Percentiles rank a stretch among this genome's conserved stretches.
Evolutionary conservation across 2,113 vertebrate genomes (phyloP).

Genomic region (Gallinago media): DNA sequence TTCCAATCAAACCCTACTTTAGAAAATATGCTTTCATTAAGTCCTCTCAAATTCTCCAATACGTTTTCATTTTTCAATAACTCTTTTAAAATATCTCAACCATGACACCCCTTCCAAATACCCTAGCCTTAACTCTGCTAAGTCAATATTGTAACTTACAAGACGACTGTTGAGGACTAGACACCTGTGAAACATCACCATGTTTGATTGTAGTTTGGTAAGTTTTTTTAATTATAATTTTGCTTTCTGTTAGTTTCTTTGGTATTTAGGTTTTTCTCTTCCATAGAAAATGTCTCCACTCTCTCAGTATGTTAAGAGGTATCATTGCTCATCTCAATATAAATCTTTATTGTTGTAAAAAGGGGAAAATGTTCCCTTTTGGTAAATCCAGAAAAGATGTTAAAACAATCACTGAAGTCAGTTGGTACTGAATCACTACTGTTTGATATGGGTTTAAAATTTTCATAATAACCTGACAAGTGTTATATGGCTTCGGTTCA

Average conservation of each 20-base stretch:
- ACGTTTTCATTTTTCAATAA: not conserved
- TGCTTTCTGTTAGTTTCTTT: not conserved
- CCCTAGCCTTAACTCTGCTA: not conserved
- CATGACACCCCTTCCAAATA: not conserved
- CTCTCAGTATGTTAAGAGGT: not conserved
- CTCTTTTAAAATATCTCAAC: not conserved
- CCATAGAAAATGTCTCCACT: not conserved
- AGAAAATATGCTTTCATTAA: not conserved
- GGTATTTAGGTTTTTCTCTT: not conserved
- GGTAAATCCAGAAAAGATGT: not conserved
- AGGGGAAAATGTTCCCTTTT: not conserved
- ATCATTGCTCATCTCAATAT: not conserved
- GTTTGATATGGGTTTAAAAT: not conserved
- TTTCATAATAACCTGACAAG: not conserved
- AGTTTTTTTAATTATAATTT: not conserved
- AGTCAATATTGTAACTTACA: not conserved
- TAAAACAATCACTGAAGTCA: not conserved
- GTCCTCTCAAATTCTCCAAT: not conserved
- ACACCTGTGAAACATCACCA: not conserved
- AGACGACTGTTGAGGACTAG: not conserved
- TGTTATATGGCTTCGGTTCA: not conserved
- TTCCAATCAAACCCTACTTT: not conserved
- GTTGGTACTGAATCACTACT: not conserved
- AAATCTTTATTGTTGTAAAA: not conserved
- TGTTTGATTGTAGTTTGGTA: not conserved